phyloP scores from a whole-genome alignment of 1,140 invertebrate genomes.

The Drosophila teissieri region DNA sequence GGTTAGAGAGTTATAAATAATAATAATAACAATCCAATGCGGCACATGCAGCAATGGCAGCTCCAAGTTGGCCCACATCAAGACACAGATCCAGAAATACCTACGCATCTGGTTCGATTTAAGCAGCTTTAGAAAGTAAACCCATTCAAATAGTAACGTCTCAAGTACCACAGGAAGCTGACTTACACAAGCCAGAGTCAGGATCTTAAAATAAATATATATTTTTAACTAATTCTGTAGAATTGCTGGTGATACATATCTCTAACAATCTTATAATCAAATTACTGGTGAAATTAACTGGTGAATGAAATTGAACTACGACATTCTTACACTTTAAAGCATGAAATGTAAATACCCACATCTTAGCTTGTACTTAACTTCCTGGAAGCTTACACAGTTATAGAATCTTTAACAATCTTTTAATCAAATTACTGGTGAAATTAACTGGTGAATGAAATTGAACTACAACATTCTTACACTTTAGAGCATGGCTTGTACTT shows the following conservation, averaged over 20 bases:
- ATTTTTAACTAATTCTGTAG: too few relatives aligned
- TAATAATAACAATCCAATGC: constrained; percentile 59
- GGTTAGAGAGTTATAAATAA: constrained; percentile 53
- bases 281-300: too few relatives aligned
- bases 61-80: constrained; percentile 70
- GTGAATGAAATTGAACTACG: too few relatives aligned
- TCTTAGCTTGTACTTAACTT: background rate
- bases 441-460: too few relatives aligned
- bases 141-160: background rate
- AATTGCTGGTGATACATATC: too few relatives aligned
- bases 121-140: constrained; percentile 25
- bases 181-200: too few relatives aligned
- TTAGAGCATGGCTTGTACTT: too few relatives aligned
- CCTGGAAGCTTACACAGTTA: constrained; percentile 1
- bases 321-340: too few relatives aligned
- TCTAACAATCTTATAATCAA: background rate
- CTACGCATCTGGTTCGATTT: constrained; percentile 18
- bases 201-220: too few relatives aligned
- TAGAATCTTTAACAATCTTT: background rate
- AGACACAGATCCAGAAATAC: constrained; percentile 33
- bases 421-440: too few relatives aligned
- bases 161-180: too few relatives aligned
- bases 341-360: background rate
- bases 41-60: constrained; percentile 57
- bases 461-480: too few relatives aligned